Evolutionary conservation across 2,888 invertebrate species (phyloP).

Genomic region (Pilophorus perplexus): DNA sequence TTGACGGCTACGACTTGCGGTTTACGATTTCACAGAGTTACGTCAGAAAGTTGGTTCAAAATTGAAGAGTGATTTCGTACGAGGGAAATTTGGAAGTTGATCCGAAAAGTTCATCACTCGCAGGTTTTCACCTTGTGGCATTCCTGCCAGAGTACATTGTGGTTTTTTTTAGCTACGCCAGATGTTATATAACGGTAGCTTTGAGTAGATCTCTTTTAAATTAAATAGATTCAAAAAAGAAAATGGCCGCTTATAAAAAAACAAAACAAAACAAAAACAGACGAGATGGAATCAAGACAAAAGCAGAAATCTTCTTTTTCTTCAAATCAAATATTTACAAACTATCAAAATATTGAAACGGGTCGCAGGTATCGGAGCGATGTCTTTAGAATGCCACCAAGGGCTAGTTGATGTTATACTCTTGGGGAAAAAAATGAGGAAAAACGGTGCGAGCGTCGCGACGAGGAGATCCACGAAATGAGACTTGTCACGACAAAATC

Average conservation of each 20-base stretch:
- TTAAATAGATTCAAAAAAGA: background rate
- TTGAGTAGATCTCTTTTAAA: conserved; percentile 21
- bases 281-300: background rate
- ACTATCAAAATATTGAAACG: conserved; percentile 17
- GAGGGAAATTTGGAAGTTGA: conserved; percentile 18
- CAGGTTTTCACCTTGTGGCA: too few relatives aligned
- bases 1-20: too few relatives aligned
- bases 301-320: background rate
- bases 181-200: background rate
- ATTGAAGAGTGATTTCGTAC: background rate
- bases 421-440: background rate
- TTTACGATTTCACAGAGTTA: conserved; percentile 8
- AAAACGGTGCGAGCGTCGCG: background rate
- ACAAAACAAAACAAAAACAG: conserved; percentile 13
- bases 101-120: conserved; percentile 7
- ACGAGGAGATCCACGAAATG: conserved; percentile 27
- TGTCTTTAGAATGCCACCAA: too few relatives aligned
- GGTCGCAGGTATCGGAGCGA: conserved; percentile 5
- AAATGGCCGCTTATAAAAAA: conserved; percentile 20
- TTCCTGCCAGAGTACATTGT: too few relatives aligned
- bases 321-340: conserved; percentile 15
- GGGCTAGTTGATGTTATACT: background rate
- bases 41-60: too few relatives aligned
- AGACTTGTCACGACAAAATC: background rate
- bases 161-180: too few relatives aligned